These are phyloP conservation scores for Lordiphosa andalusiaca DNA, from an alignment of 2,888 invertebrate genomes.

Conservation along the genomic window DNA sequence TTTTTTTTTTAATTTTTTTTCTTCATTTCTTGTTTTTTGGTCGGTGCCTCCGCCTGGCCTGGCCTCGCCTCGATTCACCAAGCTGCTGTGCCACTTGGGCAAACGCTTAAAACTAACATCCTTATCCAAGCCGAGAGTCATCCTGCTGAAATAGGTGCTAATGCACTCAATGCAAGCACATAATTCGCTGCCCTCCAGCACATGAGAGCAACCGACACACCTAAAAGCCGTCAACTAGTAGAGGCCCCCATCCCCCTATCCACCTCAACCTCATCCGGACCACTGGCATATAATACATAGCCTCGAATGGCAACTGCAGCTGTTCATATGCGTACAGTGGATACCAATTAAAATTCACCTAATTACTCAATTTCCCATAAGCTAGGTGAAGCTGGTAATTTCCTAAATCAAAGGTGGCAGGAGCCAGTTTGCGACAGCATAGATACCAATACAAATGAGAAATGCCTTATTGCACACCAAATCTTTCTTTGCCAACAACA, in stretches of 20 bases:
- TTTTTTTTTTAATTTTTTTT: background rate
- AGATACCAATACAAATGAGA: too few relatives aligned
- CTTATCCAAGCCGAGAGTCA: conserved; percentile 32
- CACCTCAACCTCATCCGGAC: conserved; percentile 1
- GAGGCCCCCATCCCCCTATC: conserved; percentile 27
- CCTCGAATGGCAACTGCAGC: conserved; percentile 1
- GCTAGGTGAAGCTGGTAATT: too few relatives aligned
- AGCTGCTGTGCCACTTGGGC: conserved; percentile 48
- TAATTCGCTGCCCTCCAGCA: conserved; percentile 68
- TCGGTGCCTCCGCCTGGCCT: conserved; percentile 26
- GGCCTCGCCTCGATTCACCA: conserved; percentile 41
- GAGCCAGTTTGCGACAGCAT: too few relatives aligned
- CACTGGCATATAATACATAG: too few relatives aligned
- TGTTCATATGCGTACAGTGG: conserved; percentile 21
- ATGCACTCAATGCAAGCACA: conserved; percentile 72
- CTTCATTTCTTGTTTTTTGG: background rate
- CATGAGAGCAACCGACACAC: conserved; percentile 48
- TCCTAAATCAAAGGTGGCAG: too few relatives aligned
- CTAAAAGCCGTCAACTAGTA: conserved; percentile 34
- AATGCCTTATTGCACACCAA: too few relatives aligned
- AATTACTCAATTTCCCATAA: conserved; percentile 31
- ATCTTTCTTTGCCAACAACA: too few relatives aligned
- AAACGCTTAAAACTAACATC: conserved; percentile 67
- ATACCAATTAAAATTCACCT: conserved; percentile 28
- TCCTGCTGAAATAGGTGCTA: conserved; percentile 57